Percentiles rank a stretch among this genome's conserved stretches.
Conservation (phyloP, 2,113 vertebrate species). For the Caretta caretta region DNA sequence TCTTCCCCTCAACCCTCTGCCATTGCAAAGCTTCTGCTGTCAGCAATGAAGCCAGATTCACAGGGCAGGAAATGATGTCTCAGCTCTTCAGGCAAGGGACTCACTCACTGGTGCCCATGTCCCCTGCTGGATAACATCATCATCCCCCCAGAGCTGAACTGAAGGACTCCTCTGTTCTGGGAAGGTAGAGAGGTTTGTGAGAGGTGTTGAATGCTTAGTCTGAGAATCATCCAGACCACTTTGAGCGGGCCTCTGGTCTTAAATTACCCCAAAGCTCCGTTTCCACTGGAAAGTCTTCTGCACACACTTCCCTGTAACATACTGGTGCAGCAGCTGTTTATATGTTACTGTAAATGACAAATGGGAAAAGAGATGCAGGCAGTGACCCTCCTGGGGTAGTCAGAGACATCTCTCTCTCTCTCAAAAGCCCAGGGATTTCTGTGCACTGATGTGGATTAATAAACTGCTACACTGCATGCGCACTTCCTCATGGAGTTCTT, state of each 20-base stretch:
- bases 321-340: fast-evolving
- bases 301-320: fast-evolving
- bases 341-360: background rate
- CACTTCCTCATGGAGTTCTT: background rate
- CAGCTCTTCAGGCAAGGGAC: background rate
- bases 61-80: background rate
- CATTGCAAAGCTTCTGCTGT: fast-evolving
- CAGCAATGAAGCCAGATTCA: background rate
- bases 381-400: constrained; percentile 47
- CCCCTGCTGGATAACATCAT: background rate
- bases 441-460: background rate
- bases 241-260: background rate
- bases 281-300: background rate
- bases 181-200: background rate
- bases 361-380: constrained; percentile 36
- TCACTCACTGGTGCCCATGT: background rate
- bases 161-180: background rate
- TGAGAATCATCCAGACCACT: background rate
- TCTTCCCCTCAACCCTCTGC: background rate
- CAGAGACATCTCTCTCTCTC: constrained; percentile 6
- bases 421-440: constrained; percentile 33
- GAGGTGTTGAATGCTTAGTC: background rate
- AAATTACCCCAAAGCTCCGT: background rate
- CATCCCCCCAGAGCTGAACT: fast-evolving
- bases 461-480: background rate